phyloP scores from a whole-genome alignment of 2,113 vertebrate genomes.

The Uropsilus gracilis region DNA sequence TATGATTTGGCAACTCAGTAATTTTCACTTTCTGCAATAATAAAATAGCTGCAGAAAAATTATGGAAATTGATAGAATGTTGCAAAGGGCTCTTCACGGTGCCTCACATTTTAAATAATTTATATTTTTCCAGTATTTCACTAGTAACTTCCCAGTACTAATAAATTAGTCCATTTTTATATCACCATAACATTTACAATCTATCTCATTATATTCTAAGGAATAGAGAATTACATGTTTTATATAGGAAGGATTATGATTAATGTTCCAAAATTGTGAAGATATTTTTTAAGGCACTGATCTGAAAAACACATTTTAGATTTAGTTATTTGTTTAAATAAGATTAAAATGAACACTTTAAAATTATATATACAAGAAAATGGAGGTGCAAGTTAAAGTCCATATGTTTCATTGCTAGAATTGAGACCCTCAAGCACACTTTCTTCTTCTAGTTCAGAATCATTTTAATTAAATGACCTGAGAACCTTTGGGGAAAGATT shows the following conservation, averaged over 20 bases:
- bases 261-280: neutral
- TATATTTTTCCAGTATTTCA: neutral
- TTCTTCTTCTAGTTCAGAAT: neutral
- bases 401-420: conserved; percentile 6
- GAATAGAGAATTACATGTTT: neutral
- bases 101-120: neutral
- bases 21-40: neutral
- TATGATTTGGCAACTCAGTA: neutral
- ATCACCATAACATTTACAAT: neutral
- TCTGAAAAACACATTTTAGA: neutral
- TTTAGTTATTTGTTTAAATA: neutral
- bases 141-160: neutral
- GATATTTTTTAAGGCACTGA: neutral
- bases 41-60: neutral
- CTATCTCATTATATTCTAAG: neutral
- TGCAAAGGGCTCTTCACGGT: neutral
- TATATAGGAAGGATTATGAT: neutral
- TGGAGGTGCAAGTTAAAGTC: neutral
- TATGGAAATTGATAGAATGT: neutral
- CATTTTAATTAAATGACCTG: conserved; percentile 47
- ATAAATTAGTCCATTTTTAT: neutral
- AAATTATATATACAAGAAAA: conserved; percentile 8
- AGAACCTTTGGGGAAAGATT: neutral
- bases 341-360: conserved; percentile 9
- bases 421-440: neutral